Evolutionary conservation across 2,797 vertebrate genomes (phyloP).

Genomic region (Coreius guichenoti): DNA sequence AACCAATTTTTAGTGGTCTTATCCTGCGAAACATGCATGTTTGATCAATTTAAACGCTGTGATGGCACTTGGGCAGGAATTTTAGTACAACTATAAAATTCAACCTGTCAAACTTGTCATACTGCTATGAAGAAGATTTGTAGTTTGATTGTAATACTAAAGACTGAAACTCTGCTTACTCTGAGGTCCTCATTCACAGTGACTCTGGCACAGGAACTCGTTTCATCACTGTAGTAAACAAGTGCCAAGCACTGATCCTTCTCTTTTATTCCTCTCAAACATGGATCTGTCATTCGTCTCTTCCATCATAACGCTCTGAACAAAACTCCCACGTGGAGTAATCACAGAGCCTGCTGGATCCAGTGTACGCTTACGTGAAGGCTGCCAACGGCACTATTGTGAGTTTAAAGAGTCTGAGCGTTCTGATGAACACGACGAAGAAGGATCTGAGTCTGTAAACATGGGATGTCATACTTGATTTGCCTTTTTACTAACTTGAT

Average conservation of each 20-base stretch:
- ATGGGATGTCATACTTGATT: slow-evolving; percentile 22
- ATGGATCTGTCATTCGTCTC: slow-evolving; percentile 17
- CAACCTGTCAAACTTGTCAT: background rate
- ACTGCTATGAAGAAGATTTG: background rate
- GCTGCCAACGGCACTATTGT: slow-evolving; percentile 37
- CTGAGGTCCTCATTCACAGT: slow-evolving; percentile 32
- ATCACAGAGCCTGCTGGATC: slow-evolving; percentile 30
- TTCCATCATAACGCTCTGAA: background rate
- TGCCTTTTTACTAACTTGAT: slow-evolving; percentile 18
- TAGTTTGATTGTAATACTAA: slow-evolving; percentile 11
- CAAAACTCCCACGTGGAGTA: slow-evolving; percentile 41
- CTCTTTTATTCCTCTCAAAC: slow-evolving; percentile 32
- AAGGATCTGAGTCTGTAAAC: slow-evolving; percentile 33
- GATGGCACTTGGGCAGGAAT: background rate
- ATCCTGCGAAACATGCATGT: background rate
- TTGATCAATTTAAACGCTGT: background rate
- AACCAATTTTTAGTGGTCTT: background rate
- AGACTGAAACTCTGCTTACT: slow-evolving; percentile 28
- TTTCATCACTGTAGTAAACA: slow-evolving; percentile 40
- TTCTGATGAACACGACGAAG: slow-evolving; percentile 43
- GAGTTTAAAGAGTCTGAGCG: slow-evolving; percentile 15
- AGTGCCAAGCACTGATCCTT: slow-evolving; percentile 10
- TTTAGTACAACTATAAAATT: background rate
- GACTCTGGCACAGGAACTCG: slow-evolving; percentile 6
- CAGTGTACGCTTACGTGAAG: background rate